A percentile compares a stretch with the other conserved stretches of the same genome.
Evolutionary conservation across 2,113 vertebrate species (phyloP).

Genomic region (Ivindomyrus marchei): DNA sequence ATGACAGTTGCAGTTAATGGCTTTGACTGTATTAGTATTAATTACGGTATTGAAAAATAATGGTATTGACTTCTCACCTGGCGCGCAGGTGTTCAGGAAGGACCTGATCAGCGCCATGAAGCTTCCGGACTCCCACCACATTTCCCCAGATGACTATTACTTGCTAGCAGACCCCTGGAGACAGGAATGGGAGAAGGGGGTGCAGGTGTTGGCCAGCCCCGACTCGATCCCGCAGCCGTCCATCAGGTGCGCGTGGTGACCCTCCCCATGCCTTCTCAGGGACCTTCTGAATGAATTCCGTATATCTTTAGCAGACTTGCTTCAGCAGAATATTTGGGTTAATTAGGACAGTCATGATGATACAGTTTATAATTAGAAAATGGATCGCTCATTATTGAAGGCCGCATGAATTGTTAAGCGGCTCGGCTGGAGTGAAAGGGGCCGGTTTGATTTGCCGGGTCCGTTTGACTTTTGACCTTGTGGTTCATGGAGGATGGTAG

Average conservation of each 20-base stretch:
- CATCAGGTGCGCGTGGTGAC: constrained; percentile 64
- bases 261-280: neutral
- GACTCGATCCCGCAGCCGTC: constrained; percentile 81
- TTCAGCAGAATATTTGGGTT: neutral
- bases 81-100: constrained; percentile 87
- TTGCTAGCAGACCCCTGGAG: constrained; percentile 90
- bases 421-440: neutral
- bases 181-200: constrained; percentile 97
- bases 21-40: neutral
- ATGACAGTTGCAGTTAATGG: neutral
- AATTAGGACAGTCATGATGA: neutral
- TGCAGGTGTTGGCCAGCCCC: constrained; percentile 87
- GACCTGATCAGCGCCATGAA: constrained; percentile 99
- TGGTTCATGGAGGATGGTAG: neutral
- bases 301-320: neutral
- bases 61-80: neutral
- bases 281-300: neutral
- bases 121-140: constrained; percentile 88
- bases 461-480: neutral
- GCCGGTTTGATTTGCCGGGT: neutral
- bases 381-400: neutral
- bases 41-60: neutral
- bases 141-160: constrained; percentile 87
- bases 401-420: neutral
- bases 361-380: neutral